These are phyloP conservation scores for Zophobas morio DNA, from an alignment of 1,140 invertebrate genomes.

Conservation along the genomic window DNA sequence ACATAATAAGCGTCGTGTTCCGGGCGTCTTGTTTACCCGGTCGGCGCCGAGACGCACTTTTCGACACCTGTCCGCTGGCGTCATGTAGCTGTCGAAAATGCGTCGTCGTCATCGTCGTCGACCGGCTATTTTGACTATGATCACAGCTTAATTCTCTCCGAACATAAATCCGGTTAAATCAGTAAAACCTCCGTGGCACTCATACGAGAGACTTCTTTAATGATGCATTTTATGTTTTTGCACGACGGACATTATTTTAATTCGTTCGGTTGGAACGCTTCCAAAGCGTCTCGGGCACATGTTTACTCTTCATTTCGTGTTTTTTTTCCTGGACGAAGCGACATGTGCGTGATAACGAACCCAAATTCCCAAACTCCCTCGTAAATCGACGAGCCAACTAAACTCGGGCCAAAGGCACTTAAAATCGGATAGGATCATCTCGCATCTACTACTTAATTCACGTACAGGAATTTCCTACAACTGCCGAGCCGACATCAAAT, in stretches of 20 bases:
- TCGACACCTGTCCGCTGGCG: constrained; percentile 59
- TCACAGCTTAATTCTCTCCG: constrained; percentile 44
- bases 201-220: constrained; percentile 66
- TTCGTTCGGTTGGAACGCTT: constrained; percentile 64
- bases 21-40: constrained; percentile 53
- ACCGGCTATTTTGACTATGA: constrained; percentile 15
- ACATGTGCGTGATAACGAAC: constrained; percentile 42
- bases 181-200: constrained; percentile 61
- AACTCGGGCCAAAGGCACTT: constrained; percentile 36
- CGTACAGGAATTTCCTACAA: constrained; percentile 28
- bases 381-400: constrained; percentile 21
- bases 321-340: constrained; percentile 34
- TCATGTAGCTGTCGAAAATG: constrained; percentile 56
- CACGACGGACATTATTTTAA: constrained; percentile 68
- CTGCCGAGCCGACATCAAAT: constrained; percentile 23
- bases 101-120: constrained; percentile 21
- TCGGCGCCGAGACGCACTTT: constrained; percentile 57
- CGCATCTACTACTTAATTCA: constrained; percentile 7
- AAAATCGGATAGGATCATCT: constrained; percentile 37
- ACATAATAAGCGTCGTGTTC: constrained; percentile 36
- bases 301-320: constrained; percentile 58
- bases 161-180: constrained; percentile 57
- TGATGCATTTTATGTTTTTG: constrained; percentile 68
- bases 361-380: constrained; percentile 30
- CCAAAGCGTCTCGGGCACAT: constrained; percentile 63